Percentiles rank a stretch among this genome's conserved stretches.
Conservation (phyloP, 2,797 vertebrate species). For the Gadopsis marmoratus region DNA sequence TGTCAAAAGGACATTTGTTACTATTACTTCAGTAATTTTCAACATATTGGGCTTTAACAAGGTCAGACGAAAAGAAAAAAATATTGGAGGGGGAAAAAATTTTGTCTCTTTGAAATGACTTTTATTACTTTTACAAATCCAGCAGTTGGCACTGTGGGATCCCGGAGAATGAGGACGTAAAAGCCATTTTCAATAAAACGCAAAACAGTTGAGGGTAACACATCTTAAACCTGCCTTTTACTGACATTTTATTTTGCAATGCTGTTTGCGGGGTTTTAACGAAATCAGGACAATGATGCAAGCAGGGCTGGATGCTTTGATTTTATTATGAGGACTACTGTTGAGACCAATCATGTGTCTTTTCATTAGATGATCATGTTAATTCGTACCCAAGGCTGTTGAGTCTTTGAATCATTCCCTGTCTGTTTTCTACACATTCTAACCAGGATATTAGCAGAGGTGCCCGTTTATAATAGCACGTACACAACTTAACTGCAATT, state of each 20-base stretch:
- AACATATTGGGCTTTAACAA: not conserved
- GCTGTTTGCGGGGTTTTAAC: conserved; percentile 24
- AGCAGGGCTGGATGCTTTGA: not conserved
- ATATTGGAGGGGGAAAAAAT: not conserved
- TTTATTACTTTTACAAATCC: not conserved
- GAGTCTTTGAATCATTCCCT: not conserved
- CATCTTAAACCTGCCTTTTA: not conserved
- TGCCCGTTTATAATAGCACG: not conserved
- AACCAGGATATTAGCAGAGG: not conserved
- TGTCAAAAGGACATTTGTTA: not conserved
- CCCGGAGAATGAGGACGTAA: not conserved
- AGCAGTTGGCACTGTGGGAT: not conserved
- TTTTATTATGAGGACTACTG: conserved; percentile 13
- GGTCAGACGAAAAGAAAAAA: not conserved
- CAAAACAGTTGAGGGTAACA: not conserved
- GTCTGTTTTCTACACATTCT: conserved; percentile 9
- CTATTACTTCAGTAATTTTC: not conserved
- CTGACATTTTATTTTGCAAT: conserved; percentile 1
- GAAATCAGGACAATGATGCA: conserved; percentile 23
- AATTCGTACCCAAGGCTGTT: not conserved
- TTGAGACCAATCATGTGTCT: conserved; percentile 8
- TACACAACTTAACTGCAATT: not conserved
- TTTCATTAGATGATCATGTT: conserved; percentile 9
- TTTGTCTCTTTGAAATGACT: not conserved
- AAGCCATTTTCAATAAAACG: not conserved